phyloP scores from a whole-genome alignment of 2,113 vertebrate genomes.

The Danionella cerebrum region DNA sequence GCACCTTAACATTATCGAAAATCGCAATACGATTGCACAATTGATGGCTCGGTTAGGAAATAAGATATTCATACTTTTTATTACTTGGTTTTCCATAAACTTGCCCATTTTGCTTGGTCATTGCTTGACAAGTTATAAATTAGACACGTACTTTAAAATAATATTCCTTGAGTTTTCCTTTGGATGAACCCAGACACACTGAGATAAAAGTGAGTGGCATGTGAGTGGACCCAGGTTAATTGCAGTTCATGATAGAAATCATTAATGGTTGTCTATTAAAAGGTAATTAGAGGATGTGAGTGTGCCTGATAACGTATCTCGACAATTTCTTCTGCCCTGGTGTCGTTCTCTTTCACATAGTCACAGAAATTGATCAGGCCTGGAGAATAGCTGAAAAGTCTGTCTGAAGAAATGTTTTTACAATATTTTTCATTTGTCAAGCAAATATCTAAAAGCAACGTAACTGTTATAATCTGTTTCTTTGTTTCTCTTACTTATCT shows the following conservation, averaged over 20 bases:
- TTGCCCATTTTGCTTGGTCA: slow-evolving; percentile 16
- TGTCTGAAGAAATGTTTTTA: not conserved
- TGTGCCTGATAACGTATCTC: slow-evolving; percentile 32
- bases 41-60: no score
- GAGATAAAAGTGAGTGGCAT: slow-evolving; percentile 7
- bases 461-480: not conserved
- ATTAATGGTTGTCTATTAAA: slow-evolving; percentile 40
- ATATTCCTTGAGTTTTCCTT: not conserved
- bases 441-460: not conserved
- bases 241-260: slow-evolving; percentile 39
- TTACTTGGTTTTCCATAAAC: not conserved
- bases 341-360: slow-evolving; percentile 2
- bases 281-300: slow-evolving; percentile 31
- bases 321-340: slow-evolving; percentile 3
- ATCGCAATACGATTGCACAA: no score
- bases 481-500: not conserved
- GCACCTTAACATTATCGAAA: no score
- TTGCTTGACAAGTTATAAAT: slow-evolving; percentile 21
- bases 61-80: no score
- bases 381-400: not conserved
- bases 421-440: not conserved
- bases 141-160: slow-evolving; percentile 24
- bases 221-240: slow-evolving; percentile 31
- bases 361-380: not conserved
- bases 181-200: not conserved